A percentile compares a stretch with the other conserved stretches of the same genome.
Evolutionary conservation across 2,888 invertebrate species (phyloP).

Genomic region (Lochmaea crataegi): DNA sequence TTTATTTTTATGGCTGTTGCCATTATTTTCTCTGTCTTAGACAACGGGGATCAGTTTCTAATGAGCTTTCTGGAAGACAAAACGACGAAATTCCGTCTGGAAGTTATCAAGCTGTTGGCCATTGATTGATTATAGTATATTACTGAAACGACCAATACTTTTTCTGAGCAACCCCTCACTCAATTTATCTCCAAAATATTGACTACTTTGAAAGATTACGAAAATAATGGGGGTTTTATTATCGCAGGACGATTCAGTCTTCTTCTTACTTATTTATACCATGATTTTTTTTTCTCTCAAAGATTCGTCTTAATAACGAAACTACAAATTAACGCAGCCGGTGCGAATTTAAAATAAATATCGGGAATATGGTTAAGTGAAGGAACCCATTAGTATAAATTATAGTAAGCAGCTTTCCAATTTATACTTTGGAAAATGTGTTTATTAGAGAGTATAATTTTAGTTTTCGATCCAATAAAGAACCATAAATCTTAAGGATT

Average conservation of each 20-base stretch:
- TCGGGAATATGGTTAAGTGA: conserved; percentile 44
- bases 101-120: conserved; percentile 52
- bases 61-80: conserved; percentile 33
- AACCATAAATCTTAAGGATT: conserved; percentile 48
- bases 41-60: conserved; percentile 41
- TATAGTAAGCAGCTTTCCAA: conserved; percentile 50
- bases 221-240: conserved; percentile 3
- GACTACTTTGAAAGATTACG: conserved; percentile 32
- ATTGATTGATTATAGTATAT: conserved; percentile 53
- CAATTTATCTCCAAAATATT: conserved; percentile 36
- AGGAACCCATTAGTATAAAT: conserved; percentile 50
- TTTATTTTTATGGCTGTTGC: conserved; percentile 39
- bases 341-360: conserved; percentile 43
- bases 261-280: too few relatives aligned
- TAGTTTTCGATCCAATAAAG: conserved; percentile 51
- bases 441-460: conserved; percentile 43
- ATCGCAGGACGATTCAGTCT: neutral
- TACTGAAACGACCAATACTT: conserved; percentile 47
- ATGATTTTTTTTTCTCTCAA: too few relatives aligned
- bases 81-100: conserved; percentile 29
- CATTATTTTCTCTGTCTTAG: conserved; percentile 43
- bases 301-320: too few relatives aligned
- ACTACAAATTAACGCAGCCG: neutral
- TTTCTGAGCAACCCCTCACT: conserved; percentile 25
- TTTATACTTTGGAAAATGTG: conserved; percentile 48